phyloP scores from a whole-genome alignment of 2,888 invertebrate species.

The Ptilodon capucinus region DNA sequence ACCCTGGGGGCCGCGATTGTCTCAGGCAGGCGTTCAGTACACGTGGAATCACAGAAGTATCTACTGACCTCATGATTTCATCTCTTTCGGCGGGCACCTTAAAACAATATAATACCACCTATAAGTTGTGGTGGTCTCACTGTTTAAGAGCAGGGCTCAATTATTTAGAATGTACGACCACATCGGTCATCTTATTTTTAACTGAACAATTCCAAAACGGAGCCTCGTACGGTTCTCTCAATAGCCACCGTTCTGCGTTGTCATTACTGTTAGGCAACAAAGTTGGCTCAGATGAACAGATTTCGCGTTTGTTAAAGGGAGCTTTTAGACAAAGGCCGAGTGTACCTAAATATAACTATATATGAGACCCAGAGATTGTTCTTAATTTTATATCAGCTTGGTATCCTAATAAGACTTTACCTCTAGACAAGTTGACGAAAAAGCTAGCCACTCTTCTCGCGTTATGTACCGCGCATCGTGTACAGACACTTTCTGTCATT shows the following conservation, averaged over 20 bases:
- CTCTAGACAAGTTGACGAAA: not conserved
- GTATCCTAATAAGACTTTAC: not conserved
- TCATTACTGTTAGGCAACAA: slow-evolving; percentile 2
- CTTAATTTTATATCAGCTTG: not conserved
- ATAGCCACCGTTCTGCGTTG: slow-evolving; percentile 4
- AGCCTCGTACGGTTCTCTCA: slow-evolving; percentile 3
- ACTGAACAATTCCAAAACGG: slow-evolving; percentile 1
- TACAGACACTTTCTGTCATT: not conserved
- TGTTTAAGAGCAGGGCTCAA: not conserved
- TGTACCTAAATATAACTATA: slow-evolving; percentile 6
- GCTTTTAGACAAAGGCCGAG: slow-evolving; percentile 3
- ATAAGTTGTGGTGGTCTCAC: slow-evolving; percentile 19
- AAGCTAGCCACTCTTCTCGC: not conserved
- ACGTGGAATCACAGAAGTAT: slow-evolving; percentile 3
- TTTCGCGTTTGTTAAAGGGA: slow-evolving; percentile 2
- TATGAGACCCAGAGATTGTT: slow-evolving; percentile 5
- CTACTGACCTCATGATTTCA: slow-evolving; percentile 12
- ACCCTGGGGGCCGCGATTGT: slow-evolving; percentile 6
- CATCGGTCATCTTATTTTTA: not conserved
- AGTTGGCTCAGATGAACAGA: not conserved
- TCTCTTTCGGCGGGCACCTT: slow-evolving; percentile 13
- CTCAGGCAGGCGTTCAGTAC: slow-evolving; percentile 13
- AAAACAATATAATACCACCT: slow-evolving; percentile 10
- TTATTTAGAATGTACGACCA: not conserved
- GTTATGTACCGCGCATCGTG: not conserved